Percentiles rank a stretch among this genome's conserved stretches.
Evolutionary conservation across 2,113 vertebrate species (phyloP).

Genomic region (Crypturellus undulatus): DNA sequence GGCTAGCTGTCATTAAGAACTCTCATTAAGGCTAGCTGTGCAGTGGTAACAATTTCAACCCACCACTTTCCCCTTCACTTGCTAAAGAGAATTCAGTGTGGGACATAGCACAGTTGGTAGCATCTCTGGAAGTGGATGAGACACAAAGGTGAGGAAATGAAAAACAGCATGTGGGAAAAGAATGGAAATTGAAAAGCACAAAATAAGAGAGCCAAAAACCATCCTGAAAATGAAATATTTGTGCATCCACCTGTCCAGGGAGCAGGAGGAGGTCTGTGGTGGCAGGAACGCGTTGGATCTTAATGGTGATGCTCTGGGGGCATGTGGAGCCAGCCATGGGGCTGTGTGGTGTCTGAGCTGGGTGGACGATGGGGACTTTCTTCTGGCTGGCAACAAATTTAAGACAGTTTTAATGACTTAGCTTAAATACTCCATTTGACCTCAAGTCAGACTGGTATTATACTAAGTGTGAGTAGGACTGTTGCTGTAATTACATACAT

Average conservation of each 20-base stretch:
- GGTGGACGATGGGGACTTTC: neutral
- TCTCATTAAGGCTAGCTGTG: neutral
- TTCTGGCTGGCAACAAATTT: neutral
- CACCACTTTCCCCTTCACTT: neutral
- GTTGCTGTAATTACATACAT: neutral
- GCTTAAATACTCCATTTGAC: neutral
- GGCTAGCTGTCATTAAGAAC: neutral
- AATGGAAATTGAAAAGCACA: neutral
- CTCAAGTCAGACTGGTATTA: neutral
- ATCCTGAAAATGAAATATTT: neutral
- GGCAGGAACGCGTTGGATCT: neutral
- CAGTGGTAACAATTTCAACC: neutral
- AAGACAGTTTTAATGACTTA: neutral
- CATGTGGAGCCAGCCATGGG: neutral
- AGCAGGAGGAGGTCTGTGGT: neutral
- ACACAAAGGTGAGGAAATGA: neutral
- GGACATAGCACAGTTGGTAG: neutral
- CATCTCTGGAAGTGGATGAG: neutral
- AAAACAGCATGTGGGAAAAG: neutral
- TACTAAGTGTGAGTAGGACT: neutral
- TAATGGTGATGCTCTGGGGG: neutral
- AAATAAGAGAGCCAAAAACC: neutral
- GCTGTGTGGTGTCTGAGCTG: rapidly evolving
- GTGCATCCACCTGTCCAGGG: neutral
- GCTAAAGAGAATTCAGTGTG: neutral